These are phyloP conservation scores for Rhagium mordax DNA, from an alignment of 2,888 invertebrate species.

Conservation along the genomic window DNA sequence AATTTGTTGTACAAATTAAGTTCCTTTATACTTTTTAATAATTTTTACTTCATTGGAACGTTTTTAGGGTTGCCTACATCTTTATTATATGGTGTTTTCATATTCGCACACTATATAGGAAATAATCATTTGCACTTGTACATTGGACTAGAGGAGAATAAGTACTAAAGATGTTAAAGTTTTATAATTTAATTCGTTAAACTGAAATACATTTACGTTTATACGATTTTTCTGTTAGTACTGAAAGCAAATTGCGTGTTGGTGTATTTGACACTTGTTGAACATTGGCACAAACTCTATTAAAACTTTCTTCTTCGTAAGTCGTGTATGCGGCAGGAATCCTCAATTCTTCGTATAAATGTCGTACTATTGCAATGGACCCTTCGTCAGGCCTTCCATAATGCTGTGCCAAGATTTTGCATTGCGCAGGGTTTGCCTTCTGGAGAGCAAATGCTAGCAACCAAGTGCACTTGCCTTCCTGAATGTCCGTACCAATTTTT, in stretches of 20 bases:
- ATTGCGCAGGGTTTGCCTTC: constrained; percentile 80
- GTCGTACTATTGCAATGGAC: constrained; percentile 79
- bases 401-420: constrained; percentile 80
- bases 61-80: too few species aligned
- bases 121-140: too few species aligned
- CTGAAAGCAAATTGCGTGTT: constrained; percentile 86
- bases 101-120: too few species aligned
- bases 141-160: too few species aligned
- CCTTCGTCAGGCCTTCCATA: constrained; percentile 81
- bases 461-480: constrained; percentile 97
- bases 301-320: constrained; percentile 88
- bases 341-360: constrained; percentile 83
- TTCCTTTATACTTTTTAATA: too few species aligned
- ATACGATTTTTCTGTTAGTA: too few species aligned
- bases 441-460: constrained; percentile 89
- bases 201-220: too few species aligned
- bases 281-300: constrained; percentile 68
- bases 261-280: constrained; percentile 87
- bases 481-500: constrained; percentile 92
- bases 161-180: too few species aligned
- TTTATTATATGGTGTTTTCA: too few species aligned
- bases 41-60: too few species aligned
- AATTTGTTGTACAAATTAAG: too few species aligned
- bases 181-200: too few species aligned
- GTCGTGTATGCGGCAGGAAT: constrained; percentile 83